phyloP scores from a whole-genome alignment of 2,888 invertebrate genomes.

The Heliconius ismenius region DNA sequence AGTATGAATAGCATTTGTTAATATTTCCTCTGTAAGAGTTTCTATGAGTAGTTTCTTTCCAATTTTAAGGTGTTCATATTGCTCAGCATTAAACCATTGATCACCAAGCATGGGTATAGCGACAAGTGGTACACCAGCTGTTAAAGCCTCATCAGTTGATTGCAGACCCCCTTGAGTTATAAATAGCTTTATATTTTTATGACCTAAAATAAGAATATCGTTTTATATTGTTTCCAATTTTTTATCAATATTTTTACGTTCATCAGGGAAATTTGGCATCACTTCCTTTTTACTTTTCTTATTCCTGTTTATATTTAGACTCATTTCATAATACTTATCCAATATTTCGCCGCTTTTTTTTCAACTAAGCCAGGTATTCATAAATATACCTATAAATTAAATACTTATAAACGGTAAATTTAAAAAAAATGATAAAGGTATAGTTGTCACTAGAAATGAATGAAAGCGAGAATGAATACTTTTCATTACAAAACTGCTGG shows the following conservation, averaged over 20 bases:
- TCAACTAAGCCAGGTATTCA: too few species aligned
- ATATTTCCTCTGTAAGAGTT: slow-evolving; percentile 46
- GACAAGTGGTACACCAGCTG: slow-evolving; percentile 61
- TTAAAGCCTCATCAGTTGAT: slow-evolving; percentile 68
- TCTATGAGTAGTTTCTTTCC: slow-evolving; percentile 53
- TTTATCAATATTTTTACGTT: too few species aligned
- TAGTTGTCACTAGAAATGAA: too few species aligned
- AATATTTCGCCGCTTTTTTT: not conserved
- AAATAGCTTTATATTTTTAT: slow-evolving; percentile 70
- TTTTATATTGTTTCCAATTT: not conserved
- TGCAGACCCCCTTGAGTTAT: slow-evolving; percentile 71
- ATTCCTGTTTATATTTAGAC: not conserved
- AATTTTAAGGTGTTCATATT: slow-evolving; percentile 51
- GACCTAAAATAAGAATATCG: slow-evolving; percentile 49
- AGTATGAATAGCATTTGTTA: slow-evolving; percentile 48
- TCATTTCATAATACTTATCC: not conserved
- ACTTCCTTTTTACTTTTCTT: not conserved
- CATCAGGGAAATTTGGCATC: not conserved
- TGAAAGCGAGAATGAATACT: too few species aligned
- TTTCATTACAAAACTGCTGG: too few species aligned
- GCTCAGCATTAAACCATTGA: slow-evolving; percentile 62
- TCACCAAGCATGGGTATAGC: slow-evolving; percentile 66
- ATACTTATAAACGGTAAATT: too few species aligned
- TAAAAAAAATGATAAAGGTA: too few species aligned
- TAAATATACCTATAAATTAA: too few species aligned